phyloP scores from a whole-genome alignment of 2,113 vertebrate genomes.

The Etheostoma spectabile region DNA sequence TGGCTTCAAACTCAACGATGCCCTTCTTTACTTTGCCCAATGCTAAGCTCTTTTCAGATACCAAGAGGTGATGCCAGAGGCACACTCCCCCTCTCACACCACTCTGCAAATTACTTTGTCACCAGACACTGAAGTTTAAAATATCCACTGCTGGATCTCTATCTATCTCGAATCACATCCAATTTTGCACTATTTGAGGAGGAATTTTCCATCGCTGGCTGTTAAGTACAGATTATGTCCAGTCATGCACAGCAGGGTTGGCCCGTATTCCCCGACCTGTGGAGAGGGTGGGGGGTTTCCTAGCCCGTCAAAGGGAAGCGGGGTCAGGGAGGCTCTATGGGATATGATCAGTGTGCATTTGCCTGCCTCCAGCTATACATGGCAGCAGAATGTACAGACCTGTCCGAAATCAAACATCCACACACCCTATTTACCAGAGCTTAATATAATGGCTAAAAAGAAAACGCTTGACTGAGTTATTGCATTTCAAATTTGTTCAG shows the following conservation, averaged over 20 bases:
- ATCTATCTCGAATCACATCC: not conserved
- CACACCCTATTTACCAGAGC: not conserved
- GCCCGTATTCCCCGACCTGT: constrained; percentile 18
- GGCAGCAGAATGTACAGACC: not conserved
- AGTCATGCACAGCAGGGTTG: not conserved
- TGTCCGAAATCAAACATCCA: not conserved
- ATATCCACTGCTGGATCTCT: constrained; percentile 9
- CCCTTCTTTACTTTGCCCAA: not conserved
- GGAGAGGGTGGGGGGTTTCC: not conserved
- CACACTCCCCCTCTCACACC: not conserved
- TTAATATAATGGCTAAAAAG: not conserved
- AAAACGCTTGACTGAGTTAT: not conserved
- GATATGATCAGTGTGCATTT: not conserved
- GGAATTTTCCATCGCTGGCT: constrained; percentile 53
- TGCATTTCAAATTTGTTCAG: not conserved
- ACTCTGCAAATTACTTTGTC: constrained; percentile 18
- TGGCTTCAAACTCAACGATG: constrained; percentile 42
- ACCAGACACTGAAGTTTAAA: constrained; percentile 42
- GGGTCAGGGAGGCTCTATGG: constrained; percentile 6
- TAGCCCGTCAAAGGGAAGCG: not conserved
- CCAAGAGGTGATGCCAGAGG: constrained; percentile 2
- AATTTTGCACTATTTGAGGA: constrained; percentile 47
- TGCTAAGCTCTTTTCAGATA: constrained; percentile 35
- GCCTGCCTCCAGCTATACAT: not conserved
- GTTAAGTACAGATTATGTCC: constrained; percentile 15